These are phyloP conservation scores for Auanema sp. DNA, from an alignment of 2,888 invertebrate species.

Conservation along the genomic window DNA sequence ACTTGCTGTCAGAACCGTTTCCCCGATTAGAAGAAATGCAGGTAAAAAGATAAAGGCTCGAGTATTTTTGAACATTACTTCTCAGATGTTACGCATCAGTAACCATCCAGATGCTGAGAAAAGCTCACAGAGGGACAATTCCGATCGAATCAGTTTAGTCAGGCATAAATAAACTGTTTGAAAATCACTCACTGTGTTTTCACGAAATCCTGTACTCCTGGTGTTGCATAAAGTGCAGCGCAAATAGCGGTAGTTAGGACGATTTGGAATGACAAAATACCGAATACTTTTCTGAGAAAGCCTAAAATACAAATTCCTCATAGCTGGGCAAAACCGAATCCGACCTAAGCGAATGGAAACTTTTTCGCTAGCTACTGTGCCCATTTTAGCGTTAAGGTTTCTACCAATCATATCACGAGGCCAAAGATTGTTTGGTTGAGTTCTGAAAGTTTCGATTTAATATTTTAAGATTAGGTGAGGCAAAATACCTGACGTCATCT, in stretches of 20 bases:
- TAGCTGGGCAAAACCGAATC: background rate
- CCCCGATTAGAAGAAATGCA: conserved; percentile 13
- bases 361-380: conserved; percentile 22
- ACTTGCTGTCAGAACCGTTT: conserved; percentile 38
- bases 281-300: conserved; percentile 84
- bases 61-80: too few relatives aligned
- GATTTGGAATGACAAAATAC: conserved; percentile 78
- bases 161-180: conserved; percentile 1
- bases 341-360: conserved; percentile 21
- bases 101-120: background rate
- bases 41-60: conserved; percentile 13
- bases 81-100: background rate
- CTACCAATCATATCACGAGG: conserved; percentile 33
- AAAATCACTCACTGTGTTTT: conserved; percentile 58
- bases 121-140: background rate
- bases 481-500: conserved; percentile 9
- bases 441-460: background rate
- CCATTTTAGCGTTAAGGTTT: conserved; percentile 22
- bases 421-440: conserved; percentile 28
- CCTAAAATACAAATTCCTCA: conserved; percentile 64
- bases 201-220: conserved; percentile 65
- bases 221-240: conserved; percentile 65
- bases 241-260: conserved; percentile 72
- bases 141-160: background rate
- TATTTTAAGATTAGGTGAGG: background rate